These are phyloP conservation scores for Fulmarus glacialis DNA, from an alignment of 2,113 vertebrate genomes.

Conservation along the genomic window DNA sequence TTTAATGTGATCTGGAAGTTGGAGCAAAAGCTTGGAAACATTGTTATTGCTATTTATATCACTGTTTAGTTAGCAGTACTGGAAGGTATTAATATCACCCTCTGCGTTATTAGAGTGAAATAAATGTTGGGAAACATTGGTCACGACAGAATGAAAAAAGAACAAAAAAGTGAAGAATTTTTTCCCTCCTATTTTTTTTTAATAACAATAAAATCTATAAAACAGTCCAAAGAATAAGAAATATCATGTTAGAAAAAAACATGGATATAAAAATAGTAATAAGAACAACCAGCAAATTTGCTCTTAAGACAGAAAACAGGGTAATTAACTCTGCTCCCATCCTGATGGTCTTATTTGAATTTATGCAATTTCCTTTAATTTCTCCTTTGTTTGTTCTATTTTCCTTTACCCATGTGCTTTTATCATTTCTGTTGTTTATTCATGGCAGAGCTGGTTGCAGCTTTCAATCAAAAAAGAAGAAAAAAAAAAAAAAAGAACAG, in stretches of 20 bases:
- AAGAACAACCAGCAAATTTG: neutral
- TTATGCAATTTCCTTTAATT: constrained; percentile 62
- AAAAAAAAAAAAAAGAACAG: neutral
- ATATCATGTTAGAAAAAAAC: constrained; percentile 26
- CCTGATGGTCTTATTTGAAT: constrained; percentile 64
- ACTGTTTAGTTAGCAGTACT: constrained; percentile 70
- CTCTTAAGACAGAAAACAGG: constrained; percentile 3
- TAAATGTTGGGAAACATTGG: constrained; percentile 56
- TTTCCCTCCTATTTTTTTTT: neutral
- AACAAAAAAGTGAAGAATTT: neutral
- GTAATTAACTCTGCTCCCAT: constrained; percentile 64
- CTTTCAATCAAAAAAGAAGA: constrained; percentile 68
- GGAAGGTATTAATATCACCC: constrained; percentile 70
- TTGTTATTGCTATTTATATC: constrained; percentile 74
- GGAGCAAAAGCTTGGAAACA: constrained; percentile 65
- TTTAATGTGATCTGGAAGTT: constrained; percentile 56
- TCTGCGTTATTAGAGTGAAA: constrained; percentile 66
- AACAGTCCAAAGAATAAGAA: constrained; percentile 44
- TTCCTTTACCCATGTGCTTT: constrained; percentile 56
- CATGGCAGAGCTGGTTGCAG: constrained; percentile 67
- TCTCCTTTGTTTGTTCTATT: constrained; percentile 76
- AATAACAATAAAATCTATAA: constrained; percentile 37
- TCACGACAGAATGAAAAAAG: constrained; percentile 43
- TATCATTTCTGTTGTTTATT: constrained; percentile 79
- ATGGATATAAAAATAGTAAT: neutral